Conservation (phyloP, 35 echinoderm and acorn worm species). For the Acanthaster planci region DNA sequence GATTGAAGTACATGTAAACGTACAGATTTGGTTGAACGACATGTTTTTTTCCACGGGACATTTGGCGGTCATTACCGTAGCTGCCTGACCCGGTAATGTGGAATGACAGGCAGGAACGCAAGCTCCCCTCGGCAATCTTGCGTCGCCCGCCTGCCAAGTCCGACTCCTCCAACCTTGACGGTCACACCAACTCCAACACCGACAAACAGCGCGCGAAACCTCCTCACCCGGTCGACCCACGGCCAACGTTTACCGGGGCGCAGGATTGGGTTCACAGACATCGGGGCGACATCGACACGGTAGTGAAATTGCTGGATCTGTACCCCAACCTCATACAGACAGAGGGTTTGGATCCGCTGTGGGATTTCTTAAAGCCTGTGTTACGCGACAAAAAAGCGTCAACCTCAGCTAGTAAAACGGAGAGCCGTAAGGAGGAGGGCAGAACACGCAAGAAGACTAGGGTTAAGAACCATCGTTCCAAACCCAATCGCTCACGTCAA, state of each 20-base stretch:
- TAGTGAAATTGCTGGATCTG: conserved; percentile 51
- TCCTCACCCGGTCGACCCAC: neutral
- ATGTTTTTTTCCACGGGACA: neutral
- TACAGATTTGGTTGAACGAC: neutral
- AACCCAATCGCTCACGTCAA: neutral
- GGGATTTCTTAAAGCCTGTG: conserved; percentile 49
- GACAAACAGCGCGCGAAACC: neutral
- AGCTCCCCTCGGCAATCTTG: conserved; percentile 17
- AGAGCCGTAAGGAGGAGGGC: conserved; percentile 3
- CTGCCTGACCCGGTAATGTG: neutral
- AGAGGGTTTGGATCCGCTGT: conserved; percentile 37
- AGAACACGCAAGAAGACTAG: conserved; percentile 20
- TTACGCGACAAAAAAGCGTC: neutral
- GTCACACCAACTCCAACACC: neutral
- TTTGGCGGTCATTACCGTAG: too few relatives aligned
- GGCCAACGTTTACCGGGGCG: conserved; percentile 62
- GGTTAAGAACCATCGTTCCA: neutral
- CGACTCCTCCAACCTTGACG: neutral
- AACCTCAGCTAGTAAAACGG: conserved; percentile 5
- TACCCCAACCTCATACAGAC: conserved; percentile 62
- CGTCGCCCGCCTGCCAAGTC: neutral
- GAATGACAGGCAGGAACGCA: conserved; percentile 21
- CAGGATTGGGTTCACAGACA: conserved; percentile 62
- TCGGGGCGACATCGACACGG: conserved; percentile 39
- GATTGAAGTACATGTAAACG: neutral